A percentile compares a stretch with the other conserved stretches of the same genome.
These are phyloP conservation scores for Heliconius eleuchia DNA, from an alignment of 1,140 invertebrate genomes.

Conservation along the genomic window DNA sequence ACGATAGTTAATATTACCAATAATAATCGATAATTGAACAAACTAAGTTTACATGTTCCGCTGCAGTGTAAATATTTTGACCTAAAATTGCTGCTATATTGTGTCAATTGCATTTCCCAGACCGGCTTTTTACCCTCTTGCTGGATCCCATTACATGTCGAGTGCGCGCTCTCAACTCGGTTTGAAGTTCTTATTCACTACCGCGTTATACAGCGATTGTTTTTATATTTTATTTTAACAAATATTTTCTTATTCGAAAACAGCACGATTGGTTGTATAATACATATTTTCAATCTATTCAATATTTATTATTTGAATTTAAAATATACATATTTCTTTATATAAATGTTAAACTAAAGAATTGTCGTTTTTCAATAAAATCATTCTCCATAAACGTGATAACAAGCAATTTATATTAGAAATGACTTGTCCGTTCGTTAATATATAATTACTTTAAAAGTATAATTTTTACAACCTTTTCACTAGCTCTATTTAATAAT, in stretches of 20 bases:
- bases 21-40: background rate
- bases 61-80: background rate
- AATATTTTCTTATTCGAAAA: background rate
- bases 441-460: background rate
- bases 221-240: background rate
- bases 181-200: background rate
- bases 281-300: background rate
- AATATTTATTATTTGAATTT: background rate
- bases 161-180: background rate
- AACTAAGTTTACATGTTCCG: background rate
- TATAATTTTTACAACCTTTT: too few relatives aligned
- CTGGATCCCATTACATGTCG: background rate
- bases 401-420: background rate
- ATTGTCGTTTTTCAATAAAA: background rate
- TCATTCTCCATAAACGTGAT: background rate
- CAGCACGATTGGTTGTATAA: background rate
- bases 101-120: slow-evolving; percentile 10
- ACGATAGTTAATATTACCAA: background rate
- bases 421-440: background rate
- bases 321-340: background rate
- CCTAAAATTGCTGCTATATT: slow-evolving; percentile 13
- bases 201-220: slow-evolving; percentile 5
- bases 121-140: slow-evolving; percentile 9
- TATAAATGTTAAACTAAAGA: background rate
- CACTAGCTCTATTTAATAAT: too few relatives aligned